Evolutionary conservation across 2,797 vertebrate genomes (phyloP).

Genomic region (Pagetopsis macropterus): DNA sequence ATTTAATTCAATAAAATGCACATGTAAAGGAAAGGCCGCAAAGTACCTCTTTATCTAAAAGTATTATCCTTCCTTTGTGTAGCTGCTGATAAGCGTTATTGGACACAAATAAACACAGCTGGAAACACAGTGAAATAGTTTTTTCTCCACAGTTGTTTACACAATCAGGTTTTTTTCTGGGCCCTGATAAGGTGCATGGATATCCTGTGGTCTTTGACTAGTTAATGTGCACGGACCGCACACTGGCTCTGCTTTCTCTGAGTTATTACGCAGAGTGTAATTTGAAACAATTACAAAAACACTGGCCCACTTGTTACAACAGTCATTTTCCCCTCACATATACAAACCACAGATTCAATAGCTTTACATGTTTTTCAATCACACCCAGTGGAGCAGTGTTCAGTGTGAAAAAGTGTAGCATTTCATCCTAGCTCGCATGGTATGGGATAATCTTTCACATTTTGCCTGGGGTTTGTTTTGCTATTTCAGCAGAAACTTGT

Average conservation of each 20-base stretch:
- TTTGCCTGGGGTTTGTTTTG: slow-evolving; percentile 88
- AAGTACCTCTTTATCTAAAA: slow-evolving; percentile 66
- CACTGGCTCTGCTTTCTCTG: slow-evolving; percentile 77
- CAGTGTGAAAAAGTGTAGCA: slow-evolving; percentile 85
- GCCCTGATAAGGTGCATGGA: slow-evolving; percentile 72
- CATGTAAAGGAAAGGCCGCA: slow-evolving; percentile 71
- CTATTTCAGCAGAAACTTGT: slow-evolving; percentile 88
- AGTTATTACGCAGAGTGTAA: slow-evolving; percentile 82
- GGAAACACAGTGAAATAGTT: slow-evolving; percentile 58
- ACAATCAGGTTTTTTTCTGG: slow-evolving; percentile 46
- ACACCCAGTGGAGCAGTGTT: slow-evolving; percentile 86
- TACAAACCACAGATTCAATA: slow-evolving; percentile 86
- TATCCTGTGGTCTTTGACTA: slow-evolving; percentile 75
- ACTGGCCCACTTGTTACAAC: slow-evolving; percentile 85
- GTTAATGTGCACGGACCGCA: slow-evolving; percentile 74
- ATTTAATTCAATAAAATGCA: slow-evolving; percentile 72
- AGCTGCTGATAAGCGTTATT: slow-evolving; percentile 59
- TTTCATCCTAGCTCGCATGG: slow-evolving; percentile 84
- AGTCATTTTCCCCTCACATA: slow-evolving; percentile 82
- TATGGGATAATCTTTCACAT: slow-evolving; percentile 87
- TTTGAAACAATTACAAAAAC: slow-evolving; percentile 88
- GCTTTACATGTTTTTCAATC: slow-evolving; percentile 87
- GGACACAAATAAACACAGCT: slow-evolving; percentile 71
- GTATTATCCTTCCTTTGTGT: slow-evolving; percentile 53
- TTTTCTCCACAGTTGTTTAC: slow-evolving; percentile 71